Evolutionary conservation across 2,888 invertebrate genomes (phyloP), one percentile per base, ranked within the genome.

Genomic region (Rhamnusium bicolor): DNA sequence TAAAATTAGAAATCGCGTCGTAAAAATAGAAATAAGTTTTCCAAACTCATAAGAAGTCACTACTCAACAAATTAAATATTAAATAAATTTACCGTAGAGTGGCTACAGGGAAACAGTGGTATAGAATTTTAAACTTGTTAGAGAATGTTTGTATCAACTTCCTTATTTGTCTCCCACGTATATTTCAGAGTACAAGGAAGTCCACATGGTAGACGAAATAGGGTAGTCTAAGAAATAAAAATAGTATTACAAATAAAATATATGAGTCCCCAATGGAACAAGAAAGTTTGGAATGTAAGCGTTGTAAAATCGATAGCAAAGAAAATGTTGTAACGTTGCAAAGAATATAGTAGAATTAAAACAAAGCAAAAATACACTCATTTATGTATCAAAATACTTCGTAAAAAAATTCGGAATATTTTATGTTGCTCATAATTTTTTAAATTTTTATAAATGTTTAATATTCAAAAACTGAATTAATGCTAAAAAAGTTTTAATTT

Each of bases 211-310:
- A 53, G 16, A 51, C 60, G 53, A 46, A 71, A 61, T 54, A 24
- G 49, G 19, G 49, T 58, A 51, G 49, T 53, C n/a, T 54, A 47
- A 71, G 67, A 71, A 71, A 61, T 71, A 54, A 71, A 71, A 71
- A 71, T 58, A 53, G 51, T 67, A 61, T 71, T 67, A 67, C 60
- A 61, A 61, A 71, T 60, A 56, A 67, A 71, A 71, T 71, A 63
- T 71, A 71, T 27, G 67, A 65, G 46, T 71, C 71, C 71, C 71
- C 63, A n/a, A 27, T 49, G 63, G 29, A 51, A 53, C 21, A 8
- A 32, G 32, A 27, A 60, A 68, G 47, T 49, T 58, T 24, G 49
- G 51, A 24, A 27, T 10, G 63, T 24, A 49, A 51, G 27, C 29
- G 24, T 49, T 51, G 49, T 51, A 27, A 49, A 51, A 63, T 63